Evolutionary conservation across 2,797 vertebrate species (phyloP).

Genomic region (Bufotes viridis): DNA sequence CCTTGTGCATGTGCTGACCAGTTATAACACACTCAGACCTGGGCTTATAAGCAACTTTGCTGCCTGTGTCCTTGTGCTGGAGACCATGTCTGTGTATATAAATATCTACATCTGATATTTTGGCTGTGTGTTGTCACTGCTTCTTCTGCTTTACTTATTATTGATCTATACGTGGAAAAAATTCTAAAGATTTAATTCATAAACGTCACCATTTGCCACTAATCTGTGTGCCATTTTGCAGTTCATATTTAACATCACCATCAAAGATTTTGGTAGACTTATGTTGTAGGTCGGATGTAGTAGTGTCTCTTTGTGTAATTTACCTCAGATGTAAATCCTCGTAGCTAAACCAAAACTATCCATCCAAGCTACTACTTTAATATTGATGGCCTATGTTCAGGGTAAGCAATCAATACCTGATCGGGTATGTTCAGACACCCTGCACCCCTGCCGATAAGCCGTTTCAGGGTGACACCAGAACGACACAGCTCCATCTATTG

Average conservation of each 20-base stretch:
- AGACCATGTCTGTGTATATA: conserved; percentile 62
- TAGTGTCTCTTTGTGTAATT: too few relatives aligned
- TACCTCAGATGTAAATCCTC: too few relatives aligned
- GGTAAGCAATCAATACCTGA: too few relatives aligned
- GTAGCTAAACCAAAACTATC: too few relatives aligned
- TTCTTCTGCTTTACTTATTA: neutral
- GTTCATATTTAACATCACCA: neutral
- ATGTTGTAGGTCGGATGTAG: too few relatives aligned
- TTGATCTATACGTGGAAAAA: neutral
- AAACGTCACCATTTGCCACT: neutral
- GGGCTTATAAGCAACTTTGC: conserved; percentile 51
- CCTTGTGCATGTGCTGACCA: conserved; percentile 33
- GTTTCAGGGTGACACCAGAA: too few relatives aligned
- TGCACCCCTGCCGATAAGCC: too few relatives aligned
- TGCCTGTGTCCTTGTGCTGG: conserved; percentile 60
- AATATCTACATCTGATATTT: conserved; percentile 51
- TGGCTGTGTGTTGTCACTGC: conserved; percentile 27
- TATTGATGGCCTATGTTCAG: too few relatives aligned
- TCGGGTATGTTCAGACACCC: too few relatives aligned
- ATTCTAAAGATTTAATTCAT: neutral
- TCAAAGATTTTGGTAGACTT: neutral
- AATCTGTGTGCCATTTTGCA: neutral
- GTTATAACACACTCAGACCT: conserved; percentile 34
- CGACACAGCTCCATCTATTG: too few relatives aligned
- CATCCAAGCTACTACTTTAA: too few relatives aligned